Conservation (phyloP, 2,888 invertebrate genomes). For the Dichetophora obliterata region DNA sequence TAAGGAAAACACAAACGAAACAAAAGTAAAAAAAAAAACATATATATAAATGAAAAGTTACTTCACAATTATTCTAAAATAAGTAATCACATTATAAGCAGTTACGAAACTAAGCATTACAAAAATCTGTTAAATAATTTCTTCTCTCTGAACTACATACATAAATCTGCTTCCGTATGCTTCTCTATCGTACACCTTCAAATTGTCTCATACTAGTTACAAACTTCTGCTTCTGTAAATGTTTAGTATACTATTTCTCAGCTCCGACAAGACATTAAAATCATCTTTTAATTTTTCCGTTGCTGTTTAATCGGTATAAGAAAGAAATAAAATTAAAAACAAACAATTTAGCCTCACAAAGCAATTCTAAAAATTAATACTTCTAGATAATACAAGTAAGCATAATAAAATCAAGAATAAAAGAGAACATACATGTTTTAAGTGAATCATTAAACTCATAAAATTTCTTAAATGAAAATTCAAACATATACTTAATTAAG, state of each 20-base stretch:
- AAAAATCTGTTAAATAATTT: not conserved
- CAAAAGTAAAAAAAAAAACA: not conserved
- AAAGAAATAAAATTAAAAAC: not conserved
- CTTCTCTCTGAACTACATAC: constrained; percentile 1
- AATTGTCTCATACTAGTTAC: not conserved
- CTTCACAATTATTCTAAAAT: constrained; percentile 4
- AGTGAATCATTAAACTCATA: constrained; percentile 8
- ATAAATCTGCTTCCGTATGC: not conserved
- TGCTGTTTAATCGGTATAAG: not conserved
- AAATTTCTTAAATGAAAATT: constrained; percentile 9
- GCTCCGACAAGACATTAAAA: constrained; percentile 14
- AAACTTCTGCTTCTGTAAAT: not conserved
- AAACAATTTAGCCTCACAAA: constrained; percentile 28
- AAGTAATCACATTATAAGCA: not conserved
- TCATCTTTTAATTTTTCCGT: not conserved
- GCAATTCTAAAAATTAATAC: constrained; percentile 36
- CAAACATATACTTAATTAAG: constrained; percentile 10
- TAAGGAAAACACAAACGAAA: constrained; percentile 6
- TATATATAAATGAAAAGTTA: not conserved
- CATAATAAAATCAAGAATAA: not conserved
- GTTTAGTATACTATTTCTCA: not conserved
- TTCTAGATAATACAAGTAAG: constrained; percentile 20
- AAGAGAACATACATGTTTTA: not conserved
- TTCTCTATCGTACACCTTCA: not conserved
- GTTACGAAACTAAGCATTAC: not conserved